Percentiles rank a stretch among this genome's conserved stretches.
phyloP scores from a whole-genome alignment of 1,140 invertebrate species.

The Hycleus cichorii region DNA sequence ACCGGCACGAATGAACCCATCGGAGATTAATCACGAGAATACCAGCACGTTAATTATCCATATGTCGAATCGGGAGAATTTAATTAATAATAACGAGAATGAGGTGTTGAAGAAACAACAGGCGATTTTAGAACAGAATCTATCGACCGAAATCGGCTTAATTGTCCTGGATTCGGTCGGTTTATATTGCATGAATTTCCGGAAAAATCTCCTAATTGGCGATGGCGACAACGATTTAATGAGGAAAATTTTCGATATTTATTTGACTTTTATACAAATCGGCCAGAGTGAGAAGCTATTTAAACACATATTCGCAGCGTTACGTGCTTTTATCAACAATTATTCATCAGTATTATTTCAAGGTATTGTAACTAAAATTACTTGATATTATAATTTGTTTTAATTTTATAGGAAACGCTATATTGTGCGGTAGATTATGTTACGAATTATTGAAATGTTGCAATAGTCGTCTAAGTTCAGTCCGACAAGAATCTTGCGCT shows the following conservation, averaged over 20 bases:
- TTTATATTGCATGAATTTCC: conserved; percentile 74
- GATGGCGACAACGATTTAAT: conserved; percentile 69
- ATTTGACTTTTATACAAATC: conserved; percentile 77
- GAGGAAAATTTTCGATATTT: conserved; percentile 72
- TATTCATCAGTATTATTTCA: conserved; percentile 74
- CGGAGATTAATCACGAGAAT: conserved; percentile 49
- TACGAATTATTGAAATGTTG: conserved; percentile 73
- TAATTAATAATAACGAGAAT: conserved; percentile 46
- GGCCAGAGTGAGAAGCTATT: conserved; percentile 86
- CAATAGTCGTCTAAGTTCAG: conserved; percentile 68
- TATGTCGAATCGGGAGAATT: conserved; percentile 48
- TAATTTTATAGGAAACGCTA: conserved; percentile 59
- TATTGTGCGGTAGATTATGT: conserved; percentile 77
- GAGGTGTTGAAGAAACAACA: conserved; percentile 54
- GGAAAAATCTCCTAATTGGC: conserved; percentile 54
- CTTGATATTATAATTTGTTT: neutral
- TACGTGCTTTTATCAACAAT: conserved; percentile 87
- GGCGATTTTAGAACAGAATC: conserved; percentile 73
- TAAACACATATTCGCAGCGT: conserved; percentile 83
- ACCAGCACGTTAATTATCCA: conserved; percentile 49
- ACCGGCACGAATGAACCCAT: conserved; percentile 70
- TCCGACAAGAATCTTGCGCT: conserved; percentile 83
- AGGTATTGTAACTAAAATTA: conserved; percentile 43
- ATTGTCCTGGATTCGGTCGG: conserved; percentile 79
- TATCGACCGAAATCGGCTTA: conserved; percentile 85